Conservation (phyloP, 1,140 invertebrate species). For the Hycleus cichorii region DNA sequence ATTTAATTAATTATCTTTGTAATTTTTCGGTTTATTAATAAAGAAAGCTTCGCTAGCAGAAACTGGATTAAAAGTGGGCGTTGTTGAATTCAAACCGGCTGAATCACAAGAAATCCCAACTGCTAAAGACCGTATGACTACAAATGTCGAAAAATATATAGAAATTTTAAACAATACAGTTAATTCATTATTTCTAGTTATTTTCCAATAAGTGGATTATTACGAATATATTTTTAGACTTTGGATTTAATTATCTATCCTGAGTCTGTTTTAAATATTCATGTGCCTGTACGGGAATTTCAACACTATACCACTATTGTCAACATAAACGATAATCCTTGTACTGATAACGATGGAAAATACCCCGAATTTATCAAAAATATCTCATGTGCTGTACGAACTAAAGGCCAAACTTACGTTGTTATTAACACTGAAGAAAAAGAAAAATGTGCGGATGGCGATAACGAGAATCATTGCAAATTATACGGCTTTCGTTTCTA, state of each 20-base stretch:
- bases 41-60: too few relatives aligned
- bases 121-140: not conserved
- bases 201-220: too few relatives aligned
- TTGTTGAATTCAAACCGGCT: not conserved
- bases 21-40: too few relatives aligned
- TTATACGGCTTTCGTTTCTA: slow-evolving; percentile 47
- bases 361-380: slow-evolving; percentile 38
- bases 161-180: not conserved
- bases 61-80: not conserved
- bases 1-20: too few relatives aligned
- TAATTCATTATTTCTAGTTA: too few relatives aligned
- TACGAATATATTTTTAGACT: too few relatives aligned
- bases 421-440: slow-evolving; percentile 51
- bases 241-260: slow-evolving; percentile 5
- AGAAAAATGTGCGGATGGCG: slow-evolving; percentile 40
- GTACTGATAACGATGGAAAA: not conserved
- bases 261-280: not conserved
- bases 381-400: slow-evolving; percentile 39
- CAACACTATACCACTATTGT: not conserved
- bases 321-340: too few relatives aligned
- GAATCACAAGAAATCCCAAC: not conserved
- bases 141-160: not conserved
- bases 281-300: not conserved
- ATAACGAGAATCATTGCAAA: slow-evolving; percentile 32
- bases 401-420: slow-evolving; percentile 45